A percentile compares a stretch with the other conserved stretches of the same genome.
Evolutionary conservation across 1,140 invertebrate species (phyloP).

Genomic region (Magallana angulata): DNA sequence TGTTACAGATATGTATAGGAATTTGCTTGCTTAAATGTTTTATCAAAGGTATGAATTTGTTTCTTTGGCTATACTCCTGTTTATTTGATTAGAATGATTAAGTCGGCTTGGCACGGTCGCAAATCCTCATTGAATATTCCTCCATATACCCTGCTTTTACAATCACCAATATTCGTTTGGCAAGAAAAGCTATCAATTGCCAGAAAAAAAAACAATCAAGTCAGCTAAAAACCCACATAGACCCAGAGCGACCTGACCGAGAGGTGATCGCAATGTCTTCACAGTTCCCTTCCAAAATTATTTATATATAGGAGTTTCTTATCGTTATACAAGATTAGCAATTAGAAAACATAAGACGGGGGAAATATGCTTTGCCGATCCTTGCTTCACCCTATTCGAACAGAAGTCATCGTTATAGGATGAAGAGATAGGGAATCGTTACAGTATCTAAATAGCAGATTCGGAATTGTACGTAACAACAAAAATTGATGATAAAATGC

Average conservation of each 20-base stretch:
- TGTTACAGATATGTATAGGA: neutral
- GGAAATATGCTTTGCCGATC: slow-evolving; percentile 13
- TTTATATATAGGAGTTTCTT: slow-evolving; percentile 16
- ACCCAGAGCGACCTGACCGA: neutral
- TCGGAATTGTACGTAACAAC: too few relatives aligned
- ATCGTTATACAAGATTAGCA: slow-evolving; percentile 22
- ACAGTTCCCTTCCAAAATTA: neutral
- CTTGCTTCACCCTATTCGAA: neutral
- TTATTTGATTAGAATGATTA: slow-evolving; percentile 36
- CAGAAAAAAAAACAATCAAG: slow-evolving; percentile 28
- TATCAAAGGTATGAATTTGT: slow-evolving; percentile 27
- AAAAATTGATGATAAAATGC: too few relatives aligned
- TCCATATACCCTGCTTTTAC: neutral
- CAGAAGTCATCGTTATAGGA: too few relatives aligned
- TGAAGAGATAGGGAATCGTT: too few relatives aligned
- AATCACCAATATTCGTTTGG: slow-evolving; percentile 6
- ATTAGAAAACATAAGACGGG: slow-evolving; percentile 30
- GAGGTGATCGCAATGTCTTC: neutral
- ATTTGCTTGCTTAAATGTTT: slow-evolving; percentile 34
- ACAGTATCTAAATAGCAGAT: too few relatives aligned
- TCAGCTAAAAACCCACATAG: neutral
- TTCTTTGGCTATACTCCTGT: slow-evolving; percentile 20
- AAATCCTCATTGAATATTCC: slow-evolving; percentile 21
- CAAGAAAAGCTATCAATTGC: slow-evolving; percentile 23
- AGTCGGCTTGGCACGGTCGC: slow-evolving; percentile 12